Conservation (phyloP, 2,888 invertebrate genomes). For the Pheosia gnoma region DNA sequence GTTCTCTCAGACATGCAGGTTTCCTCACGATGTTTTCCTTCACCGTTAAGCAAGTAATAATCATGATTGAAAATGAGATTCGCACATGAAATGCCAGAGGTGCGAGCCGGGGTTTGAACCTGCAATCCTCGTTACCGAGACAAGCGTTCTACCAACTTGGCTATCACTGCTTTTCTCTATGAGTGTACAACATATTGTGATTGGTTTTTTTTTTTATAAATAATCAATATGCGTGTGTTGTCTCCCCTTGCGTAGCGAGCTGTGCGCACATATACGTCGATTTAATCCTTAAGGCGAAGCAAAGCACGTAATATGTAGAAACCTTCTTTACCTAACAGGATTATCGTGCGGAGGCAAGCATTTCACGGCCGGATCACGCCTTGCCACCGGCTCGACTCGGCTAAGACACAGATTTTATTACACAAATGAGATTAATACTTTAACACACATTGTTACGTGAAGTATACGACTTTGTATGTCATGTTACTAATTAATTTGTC, state of each 20-base stretch:
- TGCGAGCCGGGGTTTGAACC: no score
- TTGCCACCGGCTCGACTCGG: constrained; percentile 66
- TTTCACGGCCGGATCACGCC: constrained; percentile 84
- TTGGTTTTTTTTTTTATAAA: background rate
- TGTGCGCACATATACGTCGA: constrained; percentile 74
- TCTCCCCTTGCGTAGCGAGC: constrained; percentile 60
- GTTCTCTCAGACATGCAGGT: no score
- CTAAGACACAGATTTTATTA: constrained; percentile 84
- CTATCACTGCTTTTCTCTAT: no score
- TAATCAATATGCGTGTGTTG: constrained; percentile 40
- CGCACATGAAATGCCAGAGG: no score
- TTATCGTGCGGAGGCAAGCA: constrained; percentile 86
- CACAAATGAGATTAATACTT: constrained; percentile 82
- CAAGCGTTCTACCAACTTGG: no score
- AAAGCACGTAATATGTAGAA: constrained; percentile 89
- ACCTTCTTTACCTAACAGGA: constrained; percentile 90
- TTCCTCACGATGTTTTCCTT: no score
- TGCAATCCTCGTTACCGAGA: no score
- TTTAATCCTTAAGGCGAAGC: constrained; percentile 88
- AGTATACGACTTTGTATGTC: constrained; percentile 35
- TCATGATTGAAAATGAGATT: no score
- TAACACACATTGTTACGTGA: constrained; percentile 55
- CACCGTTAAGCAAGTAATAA: no score
- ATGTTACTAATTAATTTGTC: constrained; percentile 1
- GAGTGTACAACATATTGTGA: no score